Conservation (phyloP, 2,888 invertebrate species). For the Dasysyrphus tricinctus region DNA sequence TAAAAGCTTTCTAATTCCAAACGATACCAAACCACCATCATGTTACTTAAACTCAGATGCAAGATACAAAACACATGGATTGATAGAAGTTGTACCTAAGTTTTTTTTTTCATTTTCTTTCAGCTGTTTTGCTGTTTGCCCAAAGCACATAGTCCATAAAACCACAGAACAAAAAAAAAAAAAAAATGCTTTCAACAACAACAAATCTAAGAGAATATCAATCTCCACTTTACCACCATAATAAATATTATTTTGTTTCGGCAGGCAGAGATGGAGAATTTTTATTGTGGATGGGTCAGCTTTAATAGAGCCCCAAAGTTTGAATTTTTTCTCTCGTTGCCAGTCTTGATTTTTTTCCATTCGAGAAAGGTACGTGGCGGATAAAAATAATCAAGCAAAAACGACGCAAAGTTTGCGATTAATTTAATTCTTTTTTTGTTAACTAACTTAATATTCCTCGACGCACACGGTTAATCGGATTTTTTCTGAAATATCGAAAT, state of each 20-base stretch:
- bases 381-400: conserved; percentile 53
- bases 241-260: not conserved
- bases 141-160: not conserved
- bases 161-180: not conserved
- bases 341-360: conserved; percentile 70
- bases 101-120: conserved; percentile 2
- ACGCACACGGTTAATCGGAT: conserved; percentile 45
- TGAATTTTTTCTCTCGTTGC: conserved; percentile 17
- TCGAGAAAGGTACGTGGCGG: conserved; percentile 70
- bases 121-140: not conserved
- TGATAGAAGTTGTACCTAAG: not conserved
- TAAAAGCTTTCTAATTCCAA: conserved; percentile 18
- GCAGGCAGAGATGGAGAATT: not conserved
- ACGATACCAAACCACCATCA: too few relatives aligned
- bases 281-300: conserved; percentile 9
- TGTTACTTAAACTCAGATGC: not conserved
- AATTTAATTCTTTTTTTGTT: conserved; percentile 9
- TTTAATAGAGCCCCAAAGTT: conserved; percentile 33
- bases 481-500: conserved; percentile 59
- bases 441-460: conserved; percentile 20
- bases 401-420: conserved; percentile 72
- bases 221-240: not conserved
- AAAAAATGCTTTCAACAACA: not conserved
- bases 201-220: conserved; percentile 20
- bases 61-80: conserved; percentile 12